These are phyloP conservation scores for Ahaetulla prasina DNA, from an alignment of 2,113 vertebrate genomes.

Conservation along the genomic window DNA sequence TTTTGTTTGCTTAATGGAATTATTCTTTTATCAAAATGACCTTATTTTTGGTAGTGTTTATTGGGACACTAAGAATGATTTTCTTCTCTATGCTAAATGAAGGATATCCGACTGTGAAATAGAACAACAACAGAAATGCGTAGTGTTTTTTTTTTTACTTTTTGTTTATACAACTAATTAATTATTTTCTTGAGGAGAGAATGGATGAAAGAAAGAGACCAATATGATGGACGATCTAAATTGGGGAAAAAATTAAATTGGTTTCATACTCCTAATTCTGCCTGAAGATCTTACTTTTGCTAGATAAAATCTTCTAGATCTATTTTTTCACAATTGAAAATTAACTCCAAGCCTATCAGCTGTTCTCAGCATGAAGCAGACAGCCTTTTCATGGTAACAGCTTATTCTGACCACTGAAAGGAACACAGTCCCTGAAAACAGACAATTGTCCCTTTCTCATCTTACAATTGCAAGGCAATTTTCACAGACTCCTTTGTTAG, in stretches of 20 bases:
- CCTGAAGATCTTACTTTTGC: not conserved
- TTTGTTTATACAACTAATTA: not conserved
- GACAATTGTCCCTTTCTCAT: not conserved
- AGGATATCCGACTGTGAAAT: not conserved
- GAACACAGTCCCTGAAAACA: not conserved
- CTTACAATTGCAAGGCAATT: not conserved
- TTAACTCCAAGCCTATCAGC: not conserved
- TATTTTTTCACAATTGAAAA: not conserved
- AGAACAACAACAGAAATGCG: not conserved
- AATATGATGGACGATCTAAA: not conserved
- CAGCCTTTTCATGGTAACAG: not conserved
- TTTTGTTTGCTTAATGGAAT: not conserved
- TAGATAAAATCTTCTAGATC: not conserved
- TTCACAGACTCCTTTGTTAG: conserved; percentile 1
- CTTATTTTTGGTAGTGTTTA: not conserved
- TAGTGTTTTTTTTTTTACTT: not conserved
- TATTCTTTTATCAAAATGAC: not conserved
- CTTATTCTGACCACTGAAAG: not conserved
- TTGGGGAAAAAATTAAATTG: not conserved
- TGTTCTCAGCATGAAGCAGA: not conserved
- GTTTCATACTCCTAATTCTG: not conserved
- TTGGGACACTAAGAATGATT: not conserved
- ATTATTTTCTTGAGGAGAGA: not conserved
- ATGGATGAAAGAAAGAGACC: not conserved
- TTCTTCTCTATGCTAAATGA: not conserved